These are phyloP conservation scores for Scomber colias DNA, from an alignment of 2,113 vertebrate species.

Conservation along the genomic window DNA sequence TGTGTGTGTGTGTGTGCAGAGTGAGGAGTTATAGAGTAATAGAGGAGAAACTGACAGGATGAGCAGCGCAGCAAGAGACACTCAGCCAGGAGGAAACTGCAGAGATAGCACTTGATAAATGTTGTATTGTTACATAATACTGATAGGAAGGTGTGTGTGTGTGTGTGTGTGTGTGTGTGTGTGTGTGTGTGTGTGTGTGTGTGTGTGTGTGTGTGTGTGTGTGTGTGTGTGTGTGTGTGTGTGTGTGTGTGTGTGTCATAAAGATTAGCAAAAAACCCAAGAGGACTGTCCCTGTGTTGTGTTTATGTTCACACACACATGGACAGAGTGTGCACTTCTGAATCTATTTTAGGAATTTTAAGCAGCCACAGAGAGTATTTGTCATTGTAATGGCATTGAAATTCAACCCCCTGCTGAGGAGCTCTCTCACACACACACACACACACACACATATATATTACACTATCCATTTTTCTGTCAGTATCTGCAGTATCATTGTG, in stretches of 20 bases:
- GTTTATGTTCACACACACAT: background rate
- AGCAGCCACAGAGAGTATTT: background rate
- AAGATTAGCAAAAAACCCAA: background rate
- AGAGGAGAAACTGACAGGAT: background rate
- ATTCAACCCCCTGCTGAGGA: background rate
- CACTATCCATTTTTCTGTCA: too few relatives aligned
- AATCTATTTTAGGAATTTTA: conserved; percentile 4
- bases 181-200: background rate
- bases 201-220: background rate
- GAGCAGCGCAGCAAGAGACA: background rate
- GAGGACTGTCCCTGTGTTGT: background rate
- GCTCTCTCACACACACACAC: too few relatives aligned
- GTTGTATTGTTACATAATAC: background rate
- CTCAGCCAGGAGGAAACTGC: background rate
- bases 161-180: background rate
- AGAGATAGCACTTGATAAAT: conserved; percentile 10
- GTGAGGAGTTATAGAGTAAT: background rate
- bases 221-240: background rate
- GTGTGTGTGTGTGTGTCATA: background rate
- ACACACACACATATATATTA: too few relatives aligned
- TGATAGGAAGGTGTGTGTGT: background rate
- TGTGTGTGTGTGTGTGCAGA: too few relatives aligned
- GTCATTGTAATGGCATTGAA: background rate
- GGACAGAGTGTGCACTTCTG: too few relatives aligned
- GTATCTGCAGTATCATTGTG: background rate